Evolutionary conservation across 2,888 invertebrate genomes (phyloP), one percentile per base, ranked within the genome.

Genomic region (Tipula unca): DNA sequence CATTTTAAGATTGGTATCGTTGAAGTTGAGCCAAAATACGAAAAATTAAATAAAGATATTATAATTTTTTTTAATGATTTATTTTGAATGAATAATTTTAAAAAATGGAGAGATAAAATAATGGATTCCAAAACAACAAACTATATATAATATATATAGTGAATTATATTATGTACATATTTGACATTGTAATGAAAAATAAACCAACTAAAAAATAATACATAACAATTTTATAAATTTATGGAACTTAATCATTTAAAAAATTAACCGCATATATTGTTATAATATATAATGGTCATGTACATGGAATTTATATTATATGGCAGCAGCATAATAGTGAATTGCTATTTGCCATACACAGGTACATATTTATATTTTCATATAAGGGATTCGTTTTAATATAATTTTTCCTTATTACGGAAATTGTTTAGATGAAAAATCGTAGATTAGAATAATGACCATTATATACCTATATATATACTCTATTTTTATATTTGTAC

Each of bases 11-110:
- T 25, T 69, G 10, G 6, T 69, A 69, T 69, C 69, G 25, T 69
- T 69, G 69, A 69, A 69, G 10, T 25, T 10, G 25, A 69, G 69
- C 69, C 69, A 69, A 69, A 20, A 25, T 69, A 54, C 48, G 1
- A 17, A 54, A 54, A 54, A 54, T 17, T 17, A 54, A 54, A 54
- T 54, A 54, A 54, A 54, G 17, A 8, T 69, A 25, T 25, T 10
- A 69, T 20, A 20, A 69, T 3, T 20, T 69, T 69, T 69, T 25
- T 25, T 69, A 69, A 69, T 69, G 69, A 69, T 25, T 69, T 69
- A 69, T 69, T 69, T 69, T 69, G 25, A 69, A 69, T 69, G 69
- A 69, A 69, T 69, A 69, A 69, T 69, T 69, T n/a, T 69, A 69
- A 69, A 48, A 54, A 17, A 17, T 54, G 48, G 17, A 48, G n/a